Evolutionary conservation across 2,113 vertebrate genomes (phyloP).

Genomic region (Carassius gibelio): DNA sequence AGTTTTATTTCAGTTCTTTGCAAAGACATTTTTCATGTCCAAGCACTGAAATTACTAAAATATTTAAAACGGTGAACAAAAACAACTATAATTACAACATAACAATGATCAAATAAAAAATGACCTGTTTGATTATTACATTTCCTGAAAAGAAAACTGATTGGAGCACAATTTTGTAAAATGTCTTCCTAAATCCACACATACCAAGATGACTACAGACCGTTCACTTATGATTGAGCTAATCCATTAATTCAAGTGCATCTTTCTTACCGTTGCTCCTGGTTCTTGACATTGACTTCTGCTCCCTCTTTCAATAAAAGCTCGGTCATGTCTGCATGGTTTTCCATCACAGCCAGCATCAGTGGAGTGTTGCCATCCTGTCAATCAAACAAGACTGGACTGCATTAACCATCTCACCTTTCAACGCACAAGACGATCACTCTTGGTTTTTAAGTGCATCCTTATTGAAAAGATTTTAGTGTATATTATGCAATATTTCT

Average conservation of each 20-base stretch:
- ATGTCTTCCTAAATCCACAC: neutral
- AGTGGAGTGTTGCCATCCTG: constrained; percentile 85
- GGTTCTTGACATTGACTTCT: constrained; percentile 74
- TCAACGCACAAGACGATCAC: neutral
- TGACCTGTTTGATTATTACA: too few species aligned
- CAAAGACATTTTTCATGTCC: too few species aligned
- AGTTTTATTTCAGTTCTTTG: too few species aligned
- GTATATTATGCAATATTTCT: neutral
- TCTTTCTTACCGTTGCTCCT: constrained; percentile 64
- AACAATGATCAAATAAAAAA: too few species aligned
- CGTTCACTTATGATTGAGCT: too few species aligned
- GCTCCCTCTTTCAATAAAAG: constrained; percentile 81
- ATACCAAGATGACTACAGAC: neutral
- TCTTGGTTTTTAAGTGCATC: constrained; percentile 14
- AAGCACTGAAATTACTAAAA: too few species aligned
- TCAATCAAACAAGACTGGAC: constrained; percentile 7
- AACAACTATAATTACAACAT: too few species aligned
- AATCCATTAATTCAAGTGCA: neutral
- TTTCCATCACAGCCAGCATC: constrained; percentile 79
- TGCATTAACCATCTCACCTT: neutral
- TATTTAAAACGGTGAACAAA: too few species aligned
- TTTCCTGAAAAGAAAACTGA: too few species aligned
- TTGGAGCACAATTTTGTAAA: too few species aligned
- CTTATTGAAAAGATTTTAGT: neutral
- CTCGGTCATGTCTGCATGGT: constrained; percentile 81